Conservation (phyloP, 2,888 invertebrate species). For the Syrphus vitripennis region DNA sequence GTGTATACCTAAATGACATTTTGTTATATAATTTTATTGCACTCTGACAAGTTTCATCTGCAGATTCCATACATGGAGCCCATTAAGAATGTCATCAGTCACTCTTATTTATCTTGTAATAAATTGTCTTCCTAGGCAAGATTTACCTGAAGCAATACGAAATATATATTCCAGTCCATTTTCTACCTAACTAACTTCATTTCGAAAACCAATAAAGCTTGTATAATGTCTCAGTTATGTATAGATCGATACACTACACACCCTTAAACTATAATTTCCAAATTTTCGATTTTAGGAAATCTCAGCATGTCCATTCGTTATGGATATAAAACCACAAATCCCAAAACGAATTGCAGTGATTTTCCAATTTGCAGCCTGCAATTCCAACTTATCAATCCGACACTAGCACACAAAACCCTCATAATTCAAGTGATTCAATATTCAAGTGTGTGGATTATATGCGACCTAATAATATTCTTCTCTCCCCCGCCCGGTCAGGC, state of each 20-base stretch:
- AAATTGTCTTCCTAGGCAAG: background rate
- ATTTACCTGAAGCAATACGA: constrained; percentile 16
- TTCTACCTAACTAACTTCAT: background rate
- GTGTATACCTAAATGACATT: background rate
- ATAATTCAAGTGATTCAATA: constrained; percentile 69
- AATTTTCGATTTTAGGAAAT: background rate
- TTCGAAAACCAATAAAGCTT: constrained; percentile 22
- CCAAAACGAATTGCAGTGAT: constrained; percentile 69
- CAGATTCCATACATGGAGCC: background rate
- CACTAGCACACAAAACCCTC: constrained; percentile 63
- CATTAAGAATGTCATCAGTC: background rate
- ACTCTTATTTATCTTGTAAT: background rate
- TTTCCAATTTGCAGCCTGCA: constrained; percentile 70
- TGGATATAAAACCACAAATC: constrained; percentile 61
- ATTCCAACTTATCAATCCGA: constrained; percentile 62
- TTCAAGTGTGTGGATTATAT: constrained; percentile 69
- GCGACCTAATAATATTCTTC: constrained; percentile 55
- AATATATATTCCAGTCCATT: background rate
- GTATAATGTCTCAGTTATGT: background rate
- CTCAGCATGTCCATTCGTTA: constrained; percentile 33
- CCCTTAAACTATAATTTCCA: background rate
- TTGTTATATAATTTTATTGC: background rate
- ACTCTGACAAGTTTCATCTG: background rate
- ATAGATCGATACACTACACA: background rate
- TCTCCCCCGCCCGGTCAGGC: background rate